Base-by-base conservation (phyloP, 2,797 vertebrate species). In the Hafferia zeledoni region DNA sequence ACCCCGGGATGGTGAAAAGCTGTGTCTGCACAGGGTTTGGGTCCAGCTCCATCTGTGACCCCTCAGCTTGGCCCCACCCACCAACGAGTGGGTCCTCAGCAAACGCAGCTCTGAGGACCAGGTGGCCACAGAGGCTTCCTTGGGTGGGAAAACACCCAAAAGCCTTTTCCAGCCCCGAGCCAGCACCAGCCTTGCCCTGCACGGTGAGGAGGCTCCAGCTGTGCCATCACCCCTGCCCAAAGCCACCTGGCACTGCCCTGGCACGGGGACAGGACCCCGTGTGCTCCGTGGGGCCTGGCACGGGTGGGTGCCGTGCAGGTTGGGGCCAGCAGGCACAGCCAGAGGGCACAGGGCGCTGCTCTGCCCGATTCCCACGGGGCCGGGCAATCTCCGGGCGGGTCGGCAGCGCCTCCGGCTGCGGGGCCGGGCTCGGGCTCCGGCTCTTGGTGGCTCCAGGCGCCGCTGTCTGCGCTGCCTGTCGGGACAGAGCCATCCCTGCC, bases 221-320 rank as follows among this genome's bases (percentile, higher is more conserved):
- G 1, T 5, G 44, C 41, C 77, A 50, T 41, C 0, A 0, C 28
- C 49, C 46, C 18, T 55, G 52, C 46, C 57, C 49, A 49, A 6
- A 52, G 56, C 60, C 80, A 11, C 22, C 24, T 0, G 0, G 52
- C 2, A 5, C 59, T 49, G 23, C 46, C 35, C 53, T 28, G 55
- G 60, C 68, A 18, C 0, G 0, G 47, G 33, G 24, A 35, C 0
- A 0, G 23, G 43, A 35, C 20, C 3, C 39, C 3, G 0, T 0
- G 44, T 39, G 27, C 19, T 30, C 30, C 2, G 0, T 5, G 1
- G 8, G 50, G 14, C 37, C 61, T 13, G 50, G 39, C 6, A 2
- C 49, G 35, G 79, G 68, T 0, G 11, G 22, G 10, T 4, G 3
- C 11, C 1, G 4, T 5, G 2, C n/a, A n/a, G 85, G 69, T 5